These are phyloP conservation scores for Sepioteuthis lessoniana DNA, from an alignment of 2,888 invertebrate genomes.

Conservation along the genomic window DNA sequence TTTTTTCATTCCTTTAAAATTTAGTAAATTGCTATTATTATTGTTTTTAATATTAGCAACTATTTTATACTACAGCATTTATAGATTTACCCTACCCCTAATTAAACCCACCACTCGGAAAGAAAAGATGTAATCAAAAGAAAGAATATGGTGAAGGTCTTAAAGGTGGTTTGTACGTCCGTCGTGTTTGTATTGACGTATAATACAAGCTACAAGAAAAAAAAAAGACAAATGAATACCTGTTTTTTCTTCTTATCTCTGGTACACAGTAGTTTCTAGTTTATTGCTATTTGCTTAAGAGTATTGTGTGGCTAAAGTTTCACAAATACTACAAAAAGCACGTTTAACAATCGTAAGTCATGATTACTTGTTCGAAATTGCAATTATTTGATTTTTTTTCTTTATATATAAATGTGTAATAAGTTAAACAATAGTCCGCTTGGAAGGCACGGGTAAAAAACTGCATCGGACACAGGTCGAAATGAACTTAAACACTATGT, in stretches of 20 bases:
- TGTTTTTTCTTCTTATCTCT: no score
- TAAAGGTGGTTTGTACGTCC: neutral
- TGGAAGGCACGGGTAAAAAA: neutral
- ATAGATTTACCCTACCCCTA: neutral
- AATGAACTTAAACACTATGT: neutral
- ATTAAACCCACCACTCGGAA: neutral
- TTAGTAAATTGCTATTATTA: no score
- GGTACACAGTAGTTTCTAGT: no score
- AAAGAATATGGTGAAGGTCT: neutral
- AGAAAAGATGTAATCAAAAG: neutral
- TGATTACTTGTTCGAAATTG: no score
- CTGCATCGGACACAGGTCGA: neutral
- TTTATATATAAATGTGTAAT: neutral
- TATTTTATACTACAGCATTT: neutral
- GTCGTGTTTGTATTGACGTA: neutral
- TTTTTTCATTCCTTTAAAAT: neutral
- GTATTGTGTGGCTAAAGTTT: neutral
- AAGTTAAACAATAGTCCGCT: neutral
- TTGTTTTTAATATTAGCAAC: neutral
- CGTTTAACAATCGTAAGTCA: neutral
- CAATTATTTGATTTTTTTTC: neutral
- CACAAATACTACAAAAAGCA: neutral
- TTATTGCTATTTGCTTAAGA: no score
- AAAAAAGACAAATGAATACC: no score
- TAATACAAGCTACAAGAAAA: neutral